Evolutionary conservation across 2,113 vertebrate species (phyloP).

Genomic region (Urocitellus parryii): DNA sequence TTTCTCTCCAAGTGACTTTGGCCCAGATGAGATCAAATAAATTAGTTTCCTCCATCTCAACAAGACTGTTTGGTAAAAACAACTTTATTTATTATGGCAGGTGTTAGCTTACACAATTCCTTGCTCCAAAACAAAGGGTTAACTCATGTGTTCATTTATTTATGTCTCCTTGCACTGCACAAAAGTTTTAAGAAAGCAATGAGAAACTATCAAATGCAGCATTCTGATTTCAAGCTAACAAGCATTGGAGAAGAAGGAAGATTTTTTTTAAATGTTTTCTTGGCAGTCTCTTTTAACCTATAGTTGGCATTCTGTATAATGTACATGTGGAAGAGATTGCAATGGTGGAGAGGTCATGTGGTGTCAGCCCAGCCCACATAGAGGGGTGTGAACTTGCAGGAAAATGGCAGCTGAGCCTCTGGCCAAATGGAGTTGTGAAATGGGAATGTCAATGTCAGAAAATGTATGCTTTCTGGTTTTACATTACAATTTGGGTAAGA

Average conservation of each 20-base stretch:
- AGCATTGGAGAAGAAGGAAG: conserved; percentile 19
- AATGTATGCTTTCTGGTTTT: conserved; percentile 69
- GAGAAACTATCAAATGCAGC: conserved; percentile 45
- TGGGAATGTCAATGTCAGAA: conserved; percentile 48
- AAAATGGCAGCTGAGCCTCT: conserved; percentile 39
- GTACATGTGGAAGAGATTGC: conserved; percentile 62
- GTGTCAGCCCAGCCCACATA: conserved; percentile 42
- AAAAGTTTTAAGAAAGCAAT: conserved; percentile 40
- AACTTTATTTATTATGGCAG: background rate
- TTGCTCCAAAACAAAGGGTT: conserved; percentile 60
- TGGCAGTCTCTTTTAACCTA: conserved; percentile 60
- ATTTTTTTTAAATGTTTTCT: conserved; percentile 36
- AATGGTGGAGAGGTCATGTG: conserved; percentile 38
- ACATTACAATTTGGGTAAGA: conserved; percentile 73
- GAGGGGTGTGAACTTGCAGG: conserved; percentile 43
- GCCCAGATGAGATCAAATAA: conserved; percentile 53
- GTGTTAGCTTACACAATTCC: conserved; percentile 23
- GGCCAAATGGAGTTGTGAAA: conserved; percentile 57
- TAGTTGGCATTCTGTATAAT: conserved; percentile 62
- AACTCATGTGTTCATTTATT: conserved; percentile 56
- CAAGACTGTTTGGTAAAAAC: conserved; percentile 48
- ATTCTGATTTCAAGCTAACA: conserved; percentile 56
- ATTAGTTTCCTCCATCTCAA: conserved; percentile 53
- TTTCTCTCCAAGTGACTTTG: conserved; percentile 63
- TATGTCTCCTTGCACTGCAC: conserved; percentile 35